Conservation (phyloP, 2,888 invertebrate genomes). For the Clistopyga incitator region DNA sequence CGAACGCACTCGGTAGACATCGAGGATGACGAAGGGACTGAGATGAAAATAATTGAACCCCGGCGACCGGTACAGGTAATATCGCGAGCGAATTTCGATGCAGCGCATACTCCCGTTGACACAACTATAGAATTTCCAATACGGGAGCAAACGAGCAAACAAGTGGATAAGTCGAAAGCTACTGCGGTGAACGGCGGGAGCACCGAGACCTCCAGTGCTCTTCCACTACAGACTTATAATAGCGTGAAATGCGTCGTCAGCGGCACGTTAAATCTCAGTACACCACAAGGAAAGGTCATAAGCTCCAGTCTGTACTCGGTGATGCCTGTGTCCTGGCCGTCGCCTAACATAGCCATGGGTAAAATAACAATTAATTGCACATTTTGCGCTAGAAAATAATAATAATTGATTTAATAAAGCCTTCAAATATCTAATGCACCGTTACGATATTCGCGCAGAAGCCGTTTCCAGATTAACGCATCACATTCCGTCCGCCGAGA, state of each 20-base stretch:
- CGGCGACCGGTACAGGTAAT: constrained; percentile 80
- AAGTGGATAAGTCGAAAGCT: constrained; percentile 79
- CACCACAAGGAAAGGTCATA: constrained; percentile 76
- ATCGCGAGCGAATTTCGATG: constrained; percentile 80
- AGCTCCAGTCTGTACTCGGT: constrained; percentile 79
- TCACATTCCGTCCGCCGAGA: constrained; percentile 79
- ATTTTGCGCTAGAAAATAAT: not conserved
- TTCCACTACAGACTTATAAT: constrained; percentile 78
- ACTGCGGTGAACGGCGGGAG: constrained; percentile 78
- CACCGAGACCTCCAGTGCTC: constrained; percentile 72
- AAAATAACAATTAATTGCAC: constrained; percentile 46
- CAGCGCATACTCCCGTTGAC: constrained; percentile 81
- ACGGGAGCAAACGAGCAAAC: constrained; percentile 79
- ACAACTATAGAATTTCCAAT: constrained; percentile 81
- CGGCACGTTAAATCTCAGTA: constrained; percentile 73
- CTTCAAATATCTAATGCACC: not conserved
- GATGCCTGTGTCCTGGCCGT: constrained; percentile 79
- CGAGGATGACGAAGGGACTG: constrained; percentile 82
- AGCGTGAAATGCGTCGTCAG: constrained; percentile 79
- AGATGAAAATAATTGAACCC: constrained; percentile 83
- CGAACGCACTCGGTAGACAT: constrained; percentile 78
- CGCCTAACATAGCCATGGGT: constrained; percentile 81
- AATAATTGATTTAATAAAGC: no score
- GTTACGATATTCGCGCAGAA: constrained; percentile 63
- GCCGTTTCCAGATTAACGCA: constrained; percentile 76